Percentiles rank a stretch among this genome's conserved stretches.
Evolutionary conservation across 2,888 invertebrate species (phyloP).

Genomic region (Sympetrum striolatum): DNA sequence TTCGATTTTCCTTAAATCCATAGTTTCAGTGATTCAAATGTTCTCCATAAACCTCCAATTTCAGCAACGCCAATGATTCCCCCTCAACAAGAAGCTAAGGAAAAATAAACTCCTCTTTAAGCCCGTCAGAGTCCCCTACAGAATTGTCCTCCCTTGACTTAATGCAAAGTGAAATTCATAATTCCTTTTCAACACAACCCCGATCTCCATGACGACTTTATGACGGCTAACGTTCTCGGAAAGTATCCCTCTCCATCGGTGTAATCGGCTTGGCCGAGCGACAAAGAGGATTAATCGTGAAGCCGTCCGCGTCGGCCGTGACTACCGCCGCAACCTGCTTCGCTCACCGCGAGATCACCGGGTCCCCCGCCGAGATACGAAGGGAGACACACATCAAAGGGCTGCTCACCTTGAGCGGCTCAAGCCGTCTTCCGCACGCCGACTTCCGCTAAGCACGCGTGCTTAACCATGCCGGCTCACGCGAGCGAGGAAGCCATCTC

Average conservation of each 20-base stretch:
- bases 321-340: background rate
- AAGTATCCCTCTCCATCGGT: constrained; percentile 9
- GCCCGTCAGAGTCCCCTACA: no score
- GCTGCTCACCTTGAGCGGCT: background rate
- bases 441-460: background rate
- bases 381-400: constrained; percentile 2
- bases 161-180: background rate
- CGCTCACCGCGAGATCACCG: background rate
- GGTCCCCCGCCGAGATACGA: background rate
- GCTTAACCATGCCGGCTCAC: background rate
- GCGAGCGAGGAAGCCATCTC: background rate
- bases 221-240: constrained; percentile 1
- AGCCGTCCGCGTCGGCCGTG: background rate
- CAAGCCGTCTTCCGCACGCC: background rate
- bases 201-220: background rate
- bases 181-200: background rate
- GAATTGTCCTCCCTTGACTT: no score
- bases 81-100: no score
- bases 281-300: constrained; percentile 22
- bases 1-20: no score
- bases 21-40: no score
- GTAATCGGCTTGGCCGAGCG: constrained; percentile 26
- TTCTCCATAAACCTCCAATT: no score
- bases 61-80: no score
- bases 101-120: background rate